Conservation (phyloP, 2,113 vertebrate genomes). For the Chunga burmeisteri region DNA sequence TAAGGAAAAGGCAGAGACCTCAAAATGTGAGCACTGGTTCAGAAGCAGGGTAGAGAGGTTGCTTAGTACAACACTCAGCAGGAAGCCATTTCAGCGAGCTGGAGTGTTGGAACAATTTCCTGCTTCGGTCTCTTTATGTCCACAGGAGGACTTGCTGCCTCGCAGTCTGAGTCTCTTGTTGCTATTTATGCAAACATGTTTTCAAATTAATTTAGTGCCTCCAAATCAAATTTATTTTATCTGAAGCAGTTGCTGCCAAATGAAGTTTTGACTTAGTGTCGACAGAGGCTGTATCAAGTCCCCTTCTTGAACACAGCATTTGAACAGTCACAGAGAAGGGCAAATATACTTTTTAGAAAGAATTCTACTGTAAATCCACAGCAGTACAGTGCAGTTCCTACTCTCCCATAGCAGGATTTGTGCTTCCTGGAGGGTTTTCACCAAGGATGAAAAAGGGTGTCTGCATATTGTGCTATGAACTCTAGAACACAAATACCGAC, state of each 20-base stretch:
- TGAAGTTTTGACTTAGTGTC: neutral
- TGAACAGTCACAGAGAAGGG: neutral
- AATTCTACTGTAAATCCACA: neutral
- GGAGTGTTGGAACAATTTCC: neutral
- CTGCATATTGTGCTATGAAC: neutral
- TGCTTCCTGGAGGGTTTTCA: neutral
- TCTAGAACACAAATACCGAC: neutral
- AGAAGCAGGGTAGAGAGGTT: neutral
- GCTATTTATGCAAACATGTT: neutral
- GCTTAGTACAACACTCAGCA: rapidly evolving
- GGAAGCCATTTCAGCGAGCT: neutral
- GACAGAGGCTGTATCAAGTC: neutral
- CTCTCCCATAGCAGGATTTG: neutral
- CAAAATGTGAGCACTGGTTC: neutral
- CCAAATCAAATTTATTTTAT: neutral
- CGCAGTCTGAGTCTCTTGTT: neutral
- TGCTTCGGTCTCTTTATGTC: neutral
- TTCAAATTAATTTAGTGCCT: neutral
- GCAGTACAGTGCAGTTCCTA: neutral
- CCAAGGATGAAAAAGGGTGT: neutral
- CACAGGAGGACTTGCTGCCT: neutral
- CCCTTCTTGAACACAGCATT: neutral
- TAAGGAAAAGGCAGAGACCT: neutral
- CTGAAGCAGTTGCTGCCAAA: neutral
- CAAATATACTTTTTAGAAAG: neutral